Evolutionary conservation across 2,888 invertebrate genomes (phyloP).

Genomic region (Drosophila acutilabella): DNA sequence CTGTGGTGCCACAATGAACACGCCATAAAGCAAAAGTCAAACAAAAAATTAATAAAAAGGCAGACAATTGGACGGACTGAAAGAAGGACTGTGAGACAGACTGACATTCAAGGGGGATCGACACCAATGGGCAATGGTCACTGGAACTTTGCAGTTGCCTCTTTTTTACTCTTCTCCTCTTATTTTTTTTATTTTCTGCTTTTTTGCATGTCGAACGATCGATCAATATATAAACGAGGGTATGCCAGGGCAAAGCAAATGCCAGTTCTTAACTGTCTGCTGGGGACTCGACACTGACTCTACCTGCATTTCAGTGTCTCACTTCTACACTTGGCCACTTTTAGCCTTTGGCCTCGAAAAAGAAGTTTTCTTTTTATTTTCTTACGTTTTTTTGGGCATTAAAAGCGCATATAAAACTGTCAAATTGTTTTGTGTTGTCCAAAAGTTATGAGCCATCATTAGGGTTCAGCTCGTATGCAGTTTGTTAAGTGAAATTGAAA

Average conservation of each 20-base stretch:
- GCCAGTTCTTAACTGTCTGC: conserved; percentile 8
- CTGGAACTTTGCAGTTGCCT: conserved; percentile 56
- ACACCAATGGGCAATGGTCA: conserved; percentile 35
- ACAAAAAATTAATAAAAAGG: conserved; percentile 80
- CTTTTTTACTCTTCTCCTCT: background rate
- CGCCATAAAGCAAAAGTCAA: conserved; percentile 81
- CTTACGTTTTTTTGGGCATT: conserved; percentile 57
- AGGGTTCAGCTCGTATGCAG: conserved; percentile 72
- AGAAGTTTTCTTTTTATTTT: conserved; percentile 19
- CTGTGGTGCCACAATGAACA: conserved; percentile 77
- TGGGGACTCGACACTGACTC: conserved; percentile 5
- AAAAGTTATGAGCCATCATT: conserved; percentile 83
- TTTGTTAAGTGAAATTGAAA: conserved; percentile 77
- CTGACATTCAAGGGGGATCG: conserved; percentile 22
- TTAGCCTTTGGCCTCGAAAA: conserved; percentile 47
- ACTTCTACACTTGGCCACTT: conserved; percentile 3
- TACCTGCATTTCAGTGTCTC: conserved; percentile 15
- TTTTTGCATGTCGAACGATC: conserved; percentile 77
- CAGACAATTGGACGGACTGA: conserved; percentile 27
- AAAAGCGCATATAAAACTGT: conserved; percentile 83
- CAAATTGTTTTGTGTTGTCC: conserved; percentile 80
- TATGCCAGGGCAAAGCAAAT: conserved; percentile 55
- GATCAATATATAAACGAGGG: conserved; percentile 79
- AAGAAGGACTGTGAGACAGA: conserved; percentile 15
- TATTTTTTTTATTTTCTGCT: background rate